These are phyloP conservation scores for Sminthurinus signatus DNA, from an alignment of 1,140 invertebrate species.

Conservation along the genomic window DNA sequence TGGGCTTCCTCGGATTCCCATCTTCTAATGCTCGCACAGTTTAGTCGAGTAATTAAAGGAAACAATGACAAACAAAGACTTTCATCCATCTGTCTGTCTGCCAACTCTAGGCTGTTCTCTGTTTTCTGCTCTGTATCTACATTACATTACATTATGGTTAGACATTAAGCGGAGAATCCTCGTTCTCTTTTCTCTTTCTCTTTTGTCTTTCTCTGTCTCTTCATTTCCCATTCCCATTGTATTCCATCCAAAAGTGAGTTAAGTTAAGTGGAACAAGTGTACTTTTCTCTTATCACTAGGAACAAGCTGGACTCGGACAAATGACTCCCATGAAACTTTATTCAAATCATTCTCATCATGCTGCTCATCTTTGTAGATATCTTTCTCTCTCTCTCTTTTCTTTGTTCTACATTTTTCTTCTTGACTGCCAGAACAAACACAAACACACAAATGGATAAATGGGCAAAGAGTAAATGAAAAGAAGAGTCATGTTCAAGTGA, in stretches of 20 bases:
- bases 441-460: too few relatives aligned
- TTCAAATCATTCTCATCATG: neutral
- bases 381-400: neutral
- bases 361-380: neutral
- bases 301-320: neutral
- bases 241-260: too few relatives aligned
- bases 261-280: neutral
- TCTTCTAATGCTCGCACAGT: slow-evolving; percentile 3
- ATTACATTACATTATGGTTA: too few relatives aligned
- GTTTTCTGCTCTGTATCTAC: neutral
- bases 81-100: neutral
- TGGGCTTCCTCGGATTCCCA: neutral
- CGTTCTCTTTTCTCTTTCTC: neutral
- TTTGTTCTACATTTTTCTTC: too few relatives aligned
- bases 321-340: neutral
- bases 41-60: slow-evolving; percentile 2
- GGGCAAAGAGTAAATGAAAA: too few relatives aligned
- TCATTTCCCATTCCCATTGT: neutral
- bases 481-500: too few relatives aligned
- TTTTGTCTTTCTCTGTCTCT: too few relatives aligned
- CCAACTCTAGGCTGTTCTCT: neutral
- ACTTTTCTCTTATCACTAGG: neutral
- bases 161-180: neutral
- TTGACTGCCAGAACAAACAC: too few relatives aligned
- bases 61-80: neutral